Percentiles rank a stretch among this genome's conserved stretches.
Conservation (phyloP, 2,797 vertebrate genomes). For the Pantherophis vulpinus region DNA sequence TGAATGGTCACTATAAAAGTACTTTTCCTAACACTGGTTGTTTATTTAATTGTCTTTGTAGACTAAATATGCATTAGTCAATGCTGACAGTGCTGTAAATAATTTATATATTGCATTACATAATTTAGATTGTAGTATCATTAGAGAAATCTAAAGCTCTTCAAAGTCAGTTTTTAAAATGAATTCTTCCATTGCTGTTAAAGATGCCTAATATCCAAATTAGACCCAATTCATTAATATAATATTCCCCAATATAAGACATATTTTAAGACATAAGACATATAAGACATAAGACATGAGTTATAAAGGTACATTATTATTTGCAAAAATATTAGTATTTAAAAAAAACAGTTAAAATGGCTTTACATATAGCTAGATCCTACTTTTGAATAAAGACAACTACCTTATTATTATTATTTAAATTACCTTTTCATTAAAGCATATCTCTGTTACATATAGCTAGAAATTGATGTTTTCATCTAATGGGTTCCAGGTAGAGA, state of each 20-base stretch:
- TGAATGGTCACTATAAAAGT: slow-evolving; percentile 28
- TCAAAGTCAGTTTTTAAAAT: slow-evolving; percentile 48
- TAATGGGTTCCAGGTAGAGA: background rate
- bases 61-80: slow-evolving; percentile 48
- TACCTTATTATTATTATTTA: slow-evolving; percentile 3
- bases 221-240: slow-evolving; percentile 28
- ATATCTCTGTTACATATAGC: background rate
- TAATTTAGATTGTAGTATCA: slow-evolving; percentile 49
- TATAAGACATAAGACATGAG: too few species aligned
- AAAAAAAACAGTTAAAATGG: background rate
- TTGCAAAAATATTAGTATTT: slow-evolving; percentile 20
- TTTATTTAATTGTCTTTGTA: slow-evolving; percentile 33
- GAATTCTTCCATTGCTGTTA: slow-evolving; percentile 40
- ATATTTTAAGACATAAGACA: background rate
- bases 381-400: background rate
- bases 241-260: background rate
- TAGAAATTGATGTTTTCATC: background rate
- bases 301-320: slow-evolving; percentile 5
- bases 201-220: slow-evolving; percentile 1
- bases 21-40: slow-evolving; percentile 35
- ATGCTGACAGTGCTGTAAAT: slow-evolving; percentile 50
- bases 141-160: slow-evolving; percentile 46
- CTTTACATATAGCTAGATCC: background rate
- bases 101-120: slow-evolving; percentile 48
- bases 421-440: background rate